Base-by-base conservation (phyloP, 2,113 vertebrate species). In the Hyla sarda region DNA sequence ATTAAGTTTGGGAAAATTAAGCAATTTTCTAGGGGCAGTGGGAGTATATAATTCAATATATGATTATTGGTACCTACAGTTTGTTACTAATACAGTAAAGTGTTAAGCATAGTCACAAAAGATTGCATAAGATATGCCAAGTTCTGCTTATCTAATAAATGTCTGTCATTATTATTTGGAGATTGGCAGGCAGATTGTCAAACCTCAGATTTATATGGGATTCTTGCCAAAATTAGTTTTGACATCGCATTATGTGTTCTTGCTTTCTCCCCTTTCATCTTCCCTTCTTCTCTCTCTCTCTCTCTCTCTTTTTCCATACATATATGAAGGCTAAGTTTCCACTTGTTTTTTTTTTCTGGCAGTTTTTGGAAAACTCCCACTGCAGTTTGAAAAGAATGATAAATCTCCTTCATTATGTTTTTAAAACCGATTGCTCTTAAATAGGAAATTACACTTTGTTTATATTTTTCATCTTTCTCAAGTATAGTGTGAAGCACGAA, bases 141-240 rank as follows among this genome's bases (percentile, higher is more conserved):
- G 47, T 82, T n/a, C 65, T 82, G 12, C 41, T 48, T 71, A 71
- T 56, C 32, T 45, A 45, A 71, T 72, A 71, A 71, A 37, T 72
- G 67, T n/a, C 67, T 82, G 28, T 82, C 81, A 82, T 82, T 71
- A 52, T 69, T 82, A 13, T 56, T 17, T 47, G 48, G 67, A 54
- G 67, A 50, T 47, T 72, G 67, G 28, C 82, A 83, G 82, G 65
- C 47, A 69, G 13, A 54, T 71, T 83, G 82, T 72, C 62, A 83
- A 50, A 83, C 37, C 25, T 71, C 45, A 72, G 45, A 34, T 30
- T 71, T 23, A 50, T 72, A 50, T 72, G 82, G 82, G 30, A 83
- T n/a, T 72, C 48, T 72, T 54, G 82, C 82, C 82, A 73, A 83
- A 72, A 52, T 54, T 21, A 37, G 52, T 69, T 47, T 34, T 21